Percentiles rank a stretch among this genome's conserved stretches.
Conservation (phyloP, 2,888 invertebrate genomes). For the Mythimna albipuncta region DNA sequence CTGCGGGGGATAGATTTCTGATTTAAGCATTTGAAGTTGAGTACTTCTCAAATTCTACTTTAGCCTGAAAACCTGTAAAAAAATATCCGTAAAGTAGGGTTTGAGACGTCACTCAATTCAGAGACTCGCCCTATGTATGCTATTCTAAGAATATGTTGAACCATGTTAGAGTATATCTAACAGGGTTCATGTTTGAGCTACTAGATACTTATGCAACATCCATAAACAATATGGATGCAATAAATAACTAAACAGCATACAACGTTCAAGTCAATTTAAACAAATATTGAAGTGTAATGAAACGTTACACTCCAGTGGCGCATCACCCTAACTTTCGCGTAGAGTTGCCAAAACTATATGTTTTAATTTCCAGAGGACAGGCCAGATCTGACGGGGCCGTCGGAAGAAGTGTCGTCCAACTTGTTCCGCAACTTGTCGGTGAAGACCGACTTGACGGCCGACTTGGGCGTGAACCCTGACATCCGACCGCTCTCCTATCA, state of each 20-base stretch:
- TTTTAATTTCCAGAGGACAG: constrained; percentile 80
- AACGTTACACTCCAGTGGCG: constrained; percentile 27
- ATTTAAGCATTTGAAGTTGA: too few species aligned
- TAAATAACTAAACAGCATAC: not conserved
- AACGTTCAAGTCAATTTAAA: not conserved
- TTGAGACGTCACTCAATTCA: too few species aligned
- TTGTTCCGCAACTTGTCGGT: constrained; percentile 76
- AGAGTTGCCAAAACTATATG: constrained; percentile 50
- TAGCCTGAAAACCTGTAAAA: too few species aligned
- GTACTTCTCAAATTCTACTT: too few species aligned
- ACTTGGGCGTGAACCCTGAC: constrained; percentile 62
- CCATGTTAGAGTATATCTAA: too few species aligned
- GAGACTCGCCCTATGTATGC: too few species aligned
- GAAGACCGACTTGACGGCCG: constrained; percentile 62
- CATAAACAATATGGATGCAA: not conserved
- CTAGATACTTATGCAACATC: too few species aligned
- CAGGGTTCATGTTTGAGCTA: too few species aligned
- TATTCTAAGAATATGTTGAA: too few species aligned
- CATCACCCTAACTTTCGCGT: constrained; percentile 11
- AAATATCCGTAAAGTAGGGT: too few species aligned
- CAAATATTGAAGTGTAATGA: not conserved
- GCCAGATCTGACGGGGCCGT: constrained; percentile 71
- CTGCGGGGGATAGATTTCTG: too few species aligned
- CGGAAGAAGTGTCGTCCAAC: constrained; percentile 61
- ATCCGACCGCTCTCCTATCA: constrained; percentile 81